Evolutionary conservation across 2,797 vertebrate species (phyloP).

Genomic region (Catharus ustulatus): DNA sequence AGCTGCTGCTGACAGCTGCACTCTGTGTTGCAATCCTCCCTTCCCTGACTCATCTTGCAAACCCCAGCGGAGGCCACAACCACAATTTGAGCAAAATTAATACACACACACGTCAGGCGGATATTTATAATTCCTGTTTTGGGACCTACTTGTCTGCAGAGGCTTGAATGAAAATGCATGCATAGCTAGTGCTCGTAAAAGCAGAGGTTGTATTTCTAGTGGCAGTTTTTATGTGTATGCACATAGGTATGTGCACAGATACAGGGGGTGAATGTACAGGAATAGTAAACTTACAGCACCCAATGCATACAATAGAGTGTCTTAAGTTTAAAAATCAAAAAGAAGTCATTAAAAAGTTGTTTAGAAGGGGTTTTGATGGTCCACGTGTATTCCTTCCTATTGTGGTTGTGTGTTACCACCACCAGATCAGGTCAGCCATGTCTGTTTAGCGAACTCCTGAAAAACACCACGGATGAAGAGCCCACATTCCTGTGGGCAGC

Average conservation of each 20-base stretch:
- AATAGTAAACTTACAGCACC: not conserved
- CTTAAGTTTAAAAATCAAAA: not conserved
- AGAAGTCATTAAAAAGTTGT: not conserved
- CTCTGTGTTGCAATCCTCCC: not conserved
- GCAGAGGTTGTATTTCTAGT: not conserved
- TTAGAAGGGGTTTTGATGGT: not conserved
- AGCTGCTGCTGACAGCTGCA: not conserved
- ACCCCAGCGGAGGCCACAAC: not conserved
- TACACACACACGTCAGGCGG: not conserved
- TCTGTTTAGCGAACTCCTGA: not conserved
- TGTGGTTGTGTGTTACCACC: not conserved
- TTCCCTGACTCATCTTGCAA: constrained; percentile 14
- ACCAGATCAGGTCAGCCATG: not conserved
- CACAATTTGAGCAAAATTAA: not conserved
- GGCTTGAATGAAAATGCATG: not conserved
- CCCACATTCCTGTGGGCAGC: not conserved
- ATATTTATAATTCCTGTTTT: not conserved
- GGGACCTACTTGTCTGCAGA: not conserved
- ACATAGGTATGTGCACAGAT: no score
- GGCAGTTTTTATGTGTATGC: not conserved
- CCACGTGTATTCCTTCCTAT: not conserved
- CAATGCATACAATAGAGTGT: not conserved
- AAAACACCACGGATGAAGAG: not conserved
- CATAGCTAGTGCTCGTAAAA: not conserved
- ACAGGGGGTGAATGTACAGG: not conserved